Conservation (phyloP, 2,113 vertebrate genomes). For the Thamnophis sirtalis region DNA sequence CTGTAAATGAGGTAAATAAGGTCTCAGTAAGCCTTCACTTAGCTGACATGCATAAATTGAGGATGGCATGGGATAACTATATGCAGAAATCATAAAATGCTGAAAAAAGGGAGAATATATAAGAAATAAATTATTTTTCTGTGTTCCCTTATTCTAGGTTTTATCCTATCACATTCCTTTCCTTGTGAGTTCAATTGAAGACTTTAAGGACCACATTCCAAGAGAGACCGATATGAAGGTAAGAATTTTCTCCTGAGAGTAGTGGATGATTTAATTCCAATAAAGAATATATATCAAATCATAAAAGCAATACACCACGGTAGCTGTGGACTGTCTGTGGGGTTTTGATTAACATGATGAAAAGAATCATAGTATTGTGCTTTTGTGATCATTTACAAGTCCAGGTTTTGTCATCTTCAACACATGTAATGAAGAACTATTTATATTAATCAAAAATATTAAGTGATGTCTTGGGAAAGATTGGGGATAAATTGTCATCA, state of each 20-base stretch:
- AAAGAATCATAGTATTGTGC: background rate
- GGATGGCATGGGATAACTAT: background rate
- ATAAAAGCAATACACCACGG: background rate
- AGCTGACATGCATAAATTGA: background rate
- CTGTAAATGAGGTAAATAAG: background rate
- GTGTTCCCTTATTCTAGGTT: constrained; percentile 72
- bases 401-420: background rate
- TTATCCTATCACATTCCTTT: constrained; percentile 98
- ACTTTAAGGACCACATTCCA: constrained; percentile 99
- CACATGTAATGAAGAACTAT: background rate
- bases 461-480: background rate
- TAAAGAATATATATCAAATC: background rate
- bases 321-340: background rate
- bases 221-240: constrained; percentile 99
- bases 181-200: constrained; percentile 97
- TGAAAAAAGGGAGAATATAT: background rate
- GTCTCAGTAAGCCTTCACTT: constrained; percentile 18
- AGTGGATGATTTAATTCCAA: background rate
- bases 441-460: background rate
- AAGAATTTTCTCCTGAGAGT: constrained; percentile 32
- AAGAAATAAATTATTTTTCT: constrained; percentile 7
- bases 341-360: background rate
- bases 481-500: background rate
- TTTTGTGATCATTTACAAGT: background rate
- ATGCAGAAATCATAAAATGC: background rate